A percentile compares a stretch with the other conserved stretches of the same genome.
Conservation (phyloP, 2,113 vertebrate genomes). For the Emberiza fucata region DNA sequence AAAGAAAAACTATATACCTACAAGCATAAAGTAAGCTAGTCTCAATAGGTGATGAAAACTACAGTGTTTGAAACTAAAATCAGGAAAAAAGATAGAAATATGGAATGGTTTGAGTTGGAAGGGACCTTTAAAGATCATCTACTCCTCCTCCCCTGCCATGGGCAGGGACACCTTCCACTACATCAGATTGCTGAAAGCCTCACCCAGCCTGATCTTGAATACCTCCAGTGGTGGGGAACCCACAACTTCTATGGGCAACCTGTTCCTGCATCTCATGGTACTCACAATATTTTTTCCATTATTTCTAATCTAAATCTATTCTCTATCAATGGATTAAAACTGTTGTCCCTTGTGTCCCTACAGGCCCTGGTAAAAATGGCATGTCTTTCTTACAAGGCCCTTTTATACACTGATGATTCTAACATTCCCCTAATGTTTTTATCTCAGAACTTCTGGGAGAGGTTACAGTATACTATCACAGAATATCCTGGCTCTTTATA, state of each 20-base stretch:
- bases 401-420: background rate
- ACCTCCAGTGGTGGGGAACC: background rate
- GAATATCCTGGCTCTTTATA: background rate
- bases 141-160: accelerated
- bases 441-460: background rate
- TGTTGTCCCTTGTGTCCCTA: background rate
- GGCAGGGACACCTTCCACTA: background rate
- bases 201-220: background rate
- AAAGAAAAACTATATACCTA: background rate
- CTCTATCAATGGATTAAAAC: background rate
- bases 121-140: background rate
- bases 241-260: background rate
- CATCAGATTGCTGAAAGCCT: background rate
- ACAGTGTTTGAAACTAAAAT: background rate
- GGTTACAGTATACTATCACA: too few species aligned
- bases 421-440: background rate
- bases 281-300: background rate
- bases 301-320: background rate
- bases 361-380: background rate
- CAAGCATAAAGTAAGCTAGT: background rate
- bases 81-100: background rate
- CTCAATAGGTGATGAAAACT: background rate
- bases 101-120: background rate
- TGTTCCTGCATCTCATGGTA: background rate
- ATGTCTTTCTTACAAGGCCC: background rate